A percentile compares a stretch with the other conserved stretches of the same genome.
Evolutionary conservation across 2,113 vertebrate genomes (phyloP).

Genomic region (Amazona vittata): DNA sequence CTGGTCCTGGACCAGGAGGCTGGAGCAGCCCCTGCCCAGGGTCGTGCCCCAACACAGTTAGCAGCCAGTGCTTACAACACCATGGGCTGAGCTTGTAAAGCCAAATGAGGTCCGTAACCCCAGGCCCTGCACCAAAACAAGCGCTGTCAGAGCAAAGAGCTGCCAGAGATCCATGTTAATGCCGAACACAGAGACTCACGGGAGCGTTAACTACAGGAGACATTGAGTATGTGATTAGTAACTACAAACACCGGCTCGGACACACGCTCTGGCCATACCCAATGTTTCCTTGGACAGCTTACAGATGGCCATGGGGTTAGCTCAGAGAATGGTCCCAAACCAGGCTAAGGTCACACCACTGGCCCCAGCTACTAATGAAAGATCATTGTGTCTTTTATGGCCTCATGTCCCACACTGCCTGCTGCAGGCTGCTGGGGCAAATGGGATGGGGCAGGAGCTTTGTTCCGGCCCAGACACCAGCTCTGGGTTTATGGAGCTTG

Average conservation of each 20-base stretch:
- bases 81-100: background rate
- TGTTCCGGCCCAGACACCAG: background rate
- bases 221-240: background rate
- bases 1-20: background rate
- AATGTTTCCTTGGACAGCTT: background rate
- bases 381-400: background rate
- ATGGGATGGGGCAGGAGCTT: background rate
- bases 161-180: background rate
- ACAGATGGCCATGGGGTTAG: background rate
- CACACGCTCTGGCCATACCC: background rate
- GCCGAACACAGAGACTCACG: background rate
- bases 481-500: background rate
- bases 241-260: background rate
- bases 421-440: background rate
- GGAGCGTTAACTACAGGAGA: background rate
- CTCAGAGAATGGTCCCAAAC: background rate
- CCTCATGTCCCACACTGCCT: background rate
- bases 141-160: background rate
- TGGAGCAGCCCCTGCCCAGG: background rate
- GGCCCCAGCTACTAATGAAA: background rate
- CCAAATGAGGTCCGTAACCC: background rate
- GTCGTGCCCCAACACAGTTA: rapidly evolving
- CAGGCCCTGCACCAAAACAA: background rate
- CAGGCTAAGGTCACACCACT: slow-evolving; percentile 16
- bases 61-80: background rate